A percentile compares a stretch with the other conserved stretches of the same genome.
phyloP scores from a whole-genome alignment of 1,140 invertebrate genomes.

The Physella acuta region DNA sequence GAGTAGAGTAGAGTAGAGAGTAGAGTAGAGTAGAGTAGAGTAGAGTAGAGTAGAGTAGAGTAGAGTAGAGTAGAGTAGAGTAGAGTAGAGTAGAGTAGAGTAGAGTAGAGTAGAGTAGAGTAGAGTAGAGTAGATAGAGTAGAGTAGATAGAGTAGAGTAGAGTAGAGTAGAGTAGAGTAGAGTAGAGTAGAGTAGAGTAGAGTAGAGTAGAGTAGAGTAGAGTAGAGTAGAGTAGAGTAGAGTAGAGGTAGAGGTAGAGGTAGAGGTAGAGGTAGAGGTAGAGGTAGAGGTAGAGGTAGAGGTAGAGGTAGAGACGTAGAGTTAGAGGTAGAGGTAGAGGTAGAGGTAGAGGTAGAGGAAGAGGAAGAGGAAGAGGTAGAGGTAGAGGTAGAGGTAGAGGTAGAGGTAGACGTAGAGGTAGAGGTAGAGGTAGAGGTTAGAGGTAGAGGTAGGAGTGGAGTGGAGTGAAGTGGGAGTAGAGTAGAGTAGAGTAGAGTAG shows the following conservation, averaged over 20 bases:
- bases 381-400: neutral
- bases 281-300: neutral
- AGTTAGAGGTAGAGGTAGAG: neutral
- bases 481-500: too few relatives aligned
- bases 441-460: too few relatives aligned
- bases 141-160: neutral
- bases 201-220: neutral
- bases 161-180: constrained; percentile 1
- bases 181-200: constrained; percentile 1
- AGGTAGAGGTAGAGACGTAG: neutral
- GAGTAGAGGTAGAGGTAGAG: neutral
- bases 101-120: neutral
- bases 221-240: neutral
- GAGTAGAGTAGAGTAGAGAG: too few relatives aligned
- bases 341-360: neutral
- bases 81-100: neutral
- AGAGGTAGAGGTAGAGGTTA: too few relatives aligned
- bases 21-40: too few relatives aligned
- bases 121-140: neutral
- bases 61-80: neutral
- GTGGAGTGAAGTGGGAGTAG: too few relatives aligned
- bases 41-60: neutral
- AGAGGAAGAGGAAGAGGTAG: neutral
- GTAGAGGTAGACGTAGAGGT: neutral
- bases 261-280: neutral